Evolutionary conservation across 2,113 vertebrate genomes (phyloP).

Genomic region (Procavia capensis): DNA sequence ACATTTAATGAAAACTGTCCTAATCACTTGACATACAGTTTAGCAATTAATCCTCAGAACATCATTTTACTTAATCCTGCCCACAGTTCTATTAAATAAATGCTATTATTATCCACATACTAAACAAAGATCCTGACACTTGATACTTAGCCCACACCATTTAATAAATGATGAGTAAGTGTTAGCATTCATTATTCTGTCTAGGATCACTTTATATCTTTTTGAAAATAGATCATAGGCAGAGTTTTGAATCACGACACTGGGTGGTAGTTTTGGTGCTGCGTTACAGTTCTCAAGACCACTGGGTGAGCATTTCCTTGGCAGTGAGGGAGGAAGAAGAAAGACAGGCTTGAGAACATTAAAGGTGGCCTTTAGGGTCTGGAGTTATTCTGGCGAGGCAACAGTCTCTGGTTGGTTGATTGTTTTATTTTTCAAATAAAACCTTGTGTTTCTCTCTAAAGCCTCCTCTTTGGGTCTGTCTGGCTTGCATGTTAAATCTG

Average conservation of each 20-base stretch:
- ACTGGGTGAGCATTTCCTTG: neutral
- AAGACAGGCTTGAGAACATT: neutral
- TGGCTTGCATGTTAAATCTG: neutral
- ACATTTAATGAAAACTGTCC: neutral
- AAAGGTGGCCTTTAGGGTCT: neutral
- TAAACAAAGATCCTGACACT: constrained; percentile 1
- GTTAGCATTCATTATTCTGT: neutral
- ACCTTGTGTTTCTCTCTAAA: neutral
- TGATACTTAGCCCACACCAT: neutral
- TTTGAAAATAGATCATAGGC: neutral
- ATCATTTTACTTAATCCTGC: neutral
- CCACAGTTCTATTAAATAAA: neutral
- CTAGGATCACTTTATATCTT: neutral
- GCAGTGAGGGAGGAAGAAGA: neutral
- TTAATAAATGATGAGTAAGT: constrained; percentile 9
- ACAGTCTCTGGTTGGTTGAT: neutral
- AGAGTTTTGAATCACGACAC: neutral
- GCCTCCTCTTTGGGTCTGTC: neutral
- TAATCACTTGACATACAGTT: neutral
- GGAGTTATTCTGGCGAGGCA: neutral
- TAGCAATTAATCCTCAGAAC: neutral
- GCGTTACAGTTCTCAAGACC: neutral
- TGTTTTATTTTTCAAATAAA: constrained; percentile 4
- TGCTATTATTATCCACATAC: neutral
- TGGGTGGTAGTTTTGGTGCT: neutral